Evolutionary conservation across 1,140 invertebrate genomes (phyloP).

Genomic region (Micrasema minimum): DNA sequence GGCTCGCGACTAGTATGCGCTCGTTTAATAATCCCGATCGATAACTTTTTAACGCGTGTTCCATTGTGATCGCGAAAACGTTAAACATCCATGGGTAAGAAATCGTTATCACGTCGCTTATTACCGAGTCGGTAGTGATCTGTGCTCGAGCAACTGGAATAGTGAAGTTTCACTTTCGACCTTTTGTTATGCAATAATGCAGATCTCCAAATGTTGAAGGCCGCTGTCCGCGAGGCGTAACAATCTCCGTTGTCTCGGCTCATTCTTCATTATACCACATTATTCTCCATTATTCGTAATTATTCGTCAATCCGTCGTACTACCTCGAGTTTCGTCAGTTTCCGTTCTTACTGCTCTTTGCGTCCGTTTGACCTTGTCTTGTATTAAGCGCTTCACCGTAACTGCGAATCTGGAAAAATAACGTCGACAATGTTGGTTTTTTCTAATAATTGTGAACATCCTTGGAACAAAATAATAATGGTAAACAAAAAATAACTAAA

Average conservation of each 20-base stretch:
- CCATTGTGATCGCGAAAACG: no score
- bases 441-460: no score
- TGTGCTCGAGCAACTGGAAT: no score
- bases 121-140: no score
- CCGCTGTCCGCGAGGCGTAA: constrained; percentile 16
- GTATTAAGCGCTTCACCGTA: background rate
- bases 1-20: no score
- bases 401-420: constrained; percentile 6
- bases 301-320: constrained; percentile 17
- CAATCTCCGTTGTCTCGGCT: constrained; percentile 12
- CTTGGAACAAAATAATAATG: no score
- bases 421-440: background rate
- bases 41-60: no score
- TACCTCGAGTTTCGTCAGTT: constrained; percentile 1
- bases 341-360: constrained; percentile 7
- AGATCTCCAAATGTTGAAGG: constrained; percentile 29
- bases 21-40: no score
- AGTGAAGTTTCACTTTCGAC: constrained; percentile 29
- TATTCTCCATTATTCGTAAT: background rate
- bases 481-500: no score
- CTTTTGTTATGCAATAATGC: constrained; percentile 34
- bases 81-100: no score
- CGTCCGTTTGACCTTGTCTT: background rate
- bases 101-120: no score
- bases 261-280: constrained; percentile 9